phyloP scores from a whole-genome alignment of 1,140 invertebrate species.

The Popillia japonica region DNA sequence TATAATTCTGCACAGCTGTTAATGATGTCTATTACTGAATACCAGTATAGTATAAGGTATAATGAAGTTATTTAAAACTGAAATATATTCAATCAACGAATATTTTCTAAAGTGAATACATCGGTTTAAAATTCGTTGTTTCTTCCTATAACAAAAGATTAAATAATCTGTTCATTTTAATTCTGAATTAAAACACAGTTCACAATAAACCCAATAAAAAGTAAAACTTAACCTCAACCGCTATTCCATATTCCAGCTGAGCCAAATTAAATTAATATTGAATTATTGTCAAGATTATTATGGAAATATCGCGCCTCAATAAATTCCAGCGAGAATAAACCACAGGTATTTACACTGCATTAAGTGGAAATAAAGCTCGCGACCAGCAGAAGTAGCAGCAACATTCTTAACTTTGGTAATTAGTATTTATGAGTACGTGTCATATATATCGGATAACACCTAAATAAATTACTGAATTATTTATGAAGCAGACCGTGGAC shows the following conservation, averaged over 20 bases:
- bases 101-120: no score
- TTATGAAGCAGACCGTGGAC: slow-evolving; percentile 37
- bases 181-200: no score
- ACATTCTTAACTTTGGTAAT: slow-evolving; percentile 26
- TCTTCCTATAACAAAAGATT: no score
- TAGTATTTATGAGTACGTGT: slow-evolving; percentile 39
- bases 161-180: no score
- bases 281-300: slow-evolving; percentile 31
- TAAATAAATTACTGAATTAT: slow-evolving; percentile 42
- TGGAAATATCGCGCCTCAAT: slow-evolving; percentile 27
- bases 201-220: no score
- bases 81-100: no score
- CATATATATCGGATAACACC: slow-evolving; percentile 40
- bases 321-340: slow-evolving; percentile 31
- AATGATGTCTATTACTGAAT: no score
- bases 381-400: not conserved
- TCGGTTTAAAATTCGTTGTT: no score
- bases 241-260: not conserved
- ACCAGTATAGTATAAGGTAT: no score
- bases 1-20: no score
- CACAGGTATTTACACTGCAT: not conserved
- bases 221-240: not conserved
- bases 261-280: slow-evolving; percentile 37
- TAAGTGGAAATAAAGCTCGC: slow-evolving; percentile 26
- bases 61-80: no score